These are phyloP conservation scores for Diarsia dahlii DNA, from an alignment of 2,888 invertebrate species.

Conservation along the genomic window DNA sequence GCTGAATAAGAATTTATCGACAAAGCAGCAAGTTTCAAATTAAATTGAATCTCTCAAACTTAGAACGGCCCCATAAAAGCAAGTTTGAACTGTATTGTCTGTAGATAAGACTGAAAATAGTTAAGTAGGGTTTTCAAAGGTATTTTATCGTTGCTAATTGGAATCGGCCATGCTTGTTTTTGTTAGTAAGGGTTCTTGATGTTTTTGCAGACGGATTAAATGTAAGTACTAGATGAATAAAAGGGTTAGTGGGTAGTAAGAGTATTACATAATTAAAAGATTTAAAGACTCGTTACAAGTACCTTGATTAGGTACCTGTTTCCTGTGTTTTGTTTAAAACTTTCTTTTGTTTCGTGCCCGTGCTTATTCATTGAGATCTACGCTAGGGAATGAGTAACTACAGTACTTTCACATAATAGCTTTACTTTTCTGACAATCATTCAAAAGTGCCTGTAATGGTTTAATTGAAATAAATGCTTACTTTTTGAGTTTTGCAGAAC, in stretches of 20 bases:
- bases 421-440: too few relatives aligned
- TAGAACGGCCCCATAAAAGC: not conserved
- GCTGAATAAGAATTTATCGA: constrained; percentile 32
- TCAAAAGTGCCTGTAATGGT: too few relatives aligned
- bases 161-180: constrained; percentile 26
- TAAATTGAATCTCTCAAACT: not conserved
- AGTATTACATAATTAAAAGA: not conserved
- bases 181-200: constrained; percentile 19
- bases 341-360: too few relatives aligned
- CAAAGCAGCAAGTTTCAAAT: constrained; percentile 37
- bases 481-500: too few relatives aligned
- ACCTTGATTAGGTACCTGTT: not conserved
- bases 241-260: not conserved
- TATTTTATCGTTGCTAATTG: constrained; percentile 41
- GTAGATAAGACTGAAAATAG: constrained; percentile 13
- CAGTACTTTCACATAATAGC: too few relatives aligned
- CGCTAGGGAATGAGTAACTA: too few relatives aligned
- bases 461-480: too few relatives aligned
- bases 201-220: constrained; percentile 31
- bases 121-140: constrained; percentile 16
- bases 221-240: constrained; percentile 10
- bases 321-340: not conserved
- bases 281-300: not conserved
- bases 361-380: too few relatives aligned
- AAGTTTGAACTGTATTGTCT: constrained; percentile 22